Percentiles rank a stretch among this genome's conserved stretches.
These are phyloP conservation scores for Rhimphoctona megacephalus DNA, from an alignment of 2,888 invertebrate species.

Conservation along the genomic window DNA sequence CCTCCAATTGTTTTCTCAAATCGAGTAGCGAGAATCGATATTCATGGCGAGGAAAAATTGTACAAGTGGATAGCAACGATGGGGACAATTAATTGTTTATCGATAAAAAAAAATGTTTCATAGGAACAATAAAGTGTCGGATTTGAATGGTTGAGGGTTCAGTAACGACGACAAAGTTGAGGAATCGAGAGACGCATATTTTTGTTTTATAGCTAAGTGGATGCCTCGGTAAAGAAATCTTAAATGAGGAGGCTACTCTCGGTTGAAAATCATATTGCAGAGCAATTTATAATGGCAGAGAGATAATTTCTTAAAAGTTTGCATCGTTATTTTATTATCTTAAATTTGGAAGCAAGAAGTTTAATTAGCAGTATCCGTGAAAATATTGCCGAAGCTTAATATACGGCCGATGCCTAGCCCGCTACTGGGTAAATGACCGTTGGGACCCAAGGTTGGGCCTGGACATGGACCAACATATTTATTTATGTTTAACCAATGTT, in stretches of 20 bases:
- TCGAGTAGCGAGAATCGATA: slow-evolving; percentile 49
- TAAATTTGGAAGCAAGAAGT: neutral
- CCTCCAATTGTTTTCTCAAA: slow-evolving; percentile 25
- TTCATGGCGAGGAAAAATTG: slow-evolving; percentile 12
- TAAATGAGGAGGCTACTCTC: neutral
- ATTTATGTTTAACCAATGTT: too few species aligned
- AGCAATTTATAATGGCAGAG: neutral
- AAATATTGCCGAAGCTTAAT: too few species aligned
- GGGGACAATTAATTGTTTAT: slow-evolving; percentile 52
- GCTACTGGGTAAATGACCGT: too few species aligned
- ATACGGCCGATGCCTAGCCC: too few species aligned
- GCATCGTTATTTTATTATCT: neutral
- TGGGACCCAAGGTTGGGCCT: too few species aligned
- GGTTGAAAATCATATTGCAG: neutral
- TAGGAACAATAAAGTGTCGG: slow-evolving; percentile 23
- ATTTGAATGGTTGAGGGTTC: slow-evolving; percentile 28
- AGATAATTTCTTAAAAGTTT: neutral
- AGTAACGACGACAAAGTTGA: slow-evolving; percentile 6
- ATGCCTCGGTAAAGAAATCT: slow-evolving; percentile 2
- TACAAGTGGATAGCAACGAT: neutral
- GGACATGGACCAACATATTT: too few species aligned
- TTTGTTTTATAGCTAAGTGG: neutral
- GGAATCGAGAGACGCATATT: slow-evolving; percentile 19
- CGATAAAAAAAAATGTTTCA: slow-evolving; percentile 21
- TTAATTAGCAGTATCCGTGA: too few species aligned